phyloP scores from a whole-genome alignment of 1,140 invertebrate species.

The Heliconius himera region DNA sequence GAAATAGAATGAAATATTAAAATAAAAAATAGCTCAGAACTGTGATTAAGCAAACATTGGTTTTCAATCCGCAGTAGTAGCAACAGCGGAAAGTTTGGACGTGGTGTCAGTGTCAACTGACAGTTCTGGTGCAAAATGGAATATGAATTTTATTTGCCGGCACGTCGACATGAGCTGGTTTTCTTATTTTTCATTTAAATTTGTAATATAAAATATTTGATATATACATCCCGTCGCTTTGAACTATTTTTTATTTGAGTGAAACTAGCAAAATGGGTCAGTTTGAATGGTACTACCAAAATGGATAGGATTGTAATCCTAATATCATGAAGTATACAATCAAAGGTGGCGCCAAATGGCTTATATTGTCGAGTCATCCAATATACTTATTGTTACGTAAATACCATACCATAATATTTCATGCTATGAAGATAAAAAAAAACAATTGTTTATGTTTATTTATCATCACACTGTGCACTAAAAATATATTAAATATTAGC shows the following conservation, averaged over 20 bases:
- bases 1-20: neutral
- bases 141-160: conserved; percentile 12
- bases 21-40: neutral
- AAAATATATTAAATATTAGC: too few species aligned
- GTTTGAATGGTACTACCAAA: neutral
- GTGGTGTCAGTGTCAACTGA: conserved; percentile 3
- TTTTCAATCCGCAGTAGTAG: conserved; percentile 6
- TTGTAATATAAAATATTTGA: conserved; percentile 6
- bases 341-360: too few species aligned
- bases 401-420: too few species aligned
- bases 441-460: too few species aligned
- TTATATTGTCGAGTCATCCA: too few species aligned
- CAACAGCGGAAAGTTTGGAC: conserved; percentile 12
- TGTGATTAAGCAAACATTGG: conserved; percentile 10
- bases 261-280: neutral
- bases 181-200: neutral
- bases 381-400: too few species aligned
- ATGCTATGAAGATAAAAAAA: too few species aligned
- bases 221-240: neutral
- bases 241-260: neutral
- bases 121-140: conserved; percentile 10
- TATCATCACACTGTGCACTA: too few species aligned
- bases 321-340: too few species aligned
- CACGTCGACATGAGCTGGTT: neutral
- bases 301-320: too few species aligned